Conservation (phyloP, 2,888 invertebrate genomes). For the Siphonodentalium dalli region DNA sequence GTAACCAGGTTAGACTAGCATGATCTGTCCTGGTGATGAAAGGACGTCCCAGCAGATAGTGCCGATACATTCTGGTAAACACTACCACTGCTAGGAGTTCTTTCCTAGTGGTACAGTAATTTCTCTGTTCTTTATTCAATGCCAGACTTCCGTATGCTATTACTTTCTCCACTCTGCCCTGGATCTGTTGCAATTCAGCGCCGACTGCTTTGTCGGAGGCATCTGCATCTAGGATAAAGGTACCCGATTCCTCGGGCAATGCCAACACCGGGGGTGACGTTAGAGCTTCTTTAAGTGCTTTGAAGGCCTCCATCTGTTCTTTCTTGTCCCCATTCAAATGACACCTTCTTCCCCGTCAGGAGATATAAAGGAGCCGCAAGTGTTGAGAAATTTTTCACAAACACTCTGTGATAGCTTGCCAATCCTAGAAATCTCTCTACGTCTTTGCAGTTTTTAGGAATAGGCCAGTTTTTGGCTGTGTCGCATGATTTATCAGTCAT, state of each 20-base stretch:
- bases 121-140: background rate
- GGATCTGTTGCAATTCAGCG: conserved; percentile 7
- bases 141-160: conserved; percentile 4
- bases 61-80: background rate
- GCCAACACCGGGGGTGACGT: background rate
- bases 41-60: conserved; percentile 5
- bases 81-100: conserved; percentile 5
- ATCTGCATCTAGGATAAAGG: conserved; percentile 9
- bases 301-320: background rate
- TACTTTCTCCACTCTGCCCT: conserved; percentile 5
- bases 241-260: background rate
- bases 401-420: background rate
- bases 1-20: conserved; percentile 2
- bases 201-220: conserved; percentile 4
- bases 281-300: background rate
- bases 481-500: background rate
- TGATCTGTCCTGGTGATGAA: conserved; percentile 12
- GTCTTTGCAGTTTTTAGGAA: background rate
- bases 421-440: background rate
- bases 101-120: background rate
- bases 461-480: conserved; percentile 4
- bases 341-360: no score
- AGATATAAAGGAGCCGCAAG: background rate
- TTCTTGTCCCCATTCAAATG: background rate
- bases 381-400: background rate